Conservation (phyloP, 2,888 invertebrate species). For the Adineta ricciae region DNA sequence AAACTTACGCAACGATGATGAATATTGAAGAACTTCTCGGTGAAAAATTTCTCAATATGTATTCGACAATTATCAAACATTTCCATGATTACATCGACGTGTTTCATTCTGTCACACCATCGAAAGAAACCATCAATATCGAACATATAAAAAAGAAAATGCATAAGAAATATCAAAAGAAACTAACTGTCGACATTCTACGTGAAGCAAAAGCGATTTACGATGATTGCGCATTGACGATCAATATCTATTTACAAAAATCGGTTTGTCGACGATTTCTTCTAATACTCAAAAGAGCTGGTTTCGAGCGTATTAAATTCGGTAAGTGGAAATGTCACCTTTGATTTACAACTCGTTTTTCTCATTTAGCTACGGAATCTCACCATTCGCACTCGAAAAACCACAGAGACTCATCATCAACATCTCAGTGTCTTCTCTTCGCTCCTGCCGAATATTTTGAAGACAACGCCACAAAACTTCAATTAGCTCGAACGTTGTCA, state of each 20-base stretch:
- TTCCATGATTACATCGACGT: slow-evolving; percentile 10
- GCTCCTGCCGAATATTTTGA: slow-evolving; percentile 16
- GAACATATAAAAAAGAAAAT: slow-evolving; percentile 21
- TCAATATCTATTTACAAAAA: slow-evolving; percentile 16
- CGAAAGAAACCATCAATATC: not conserved
- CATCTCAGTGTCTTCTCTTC: slow-evolving; percentile 2
- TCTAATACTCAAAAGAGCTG: not conserved
- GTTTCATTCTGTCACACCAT: not conserved
- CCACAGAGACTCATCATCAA: not conserved
- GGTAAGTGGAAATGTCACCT: not conserved
- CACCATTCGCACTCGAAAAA: not conserved
- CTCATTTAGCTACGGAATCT: not conserved
- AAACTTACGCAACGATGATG: not conserved
- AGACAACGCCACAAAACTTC: slow-evolving; percentile 7
- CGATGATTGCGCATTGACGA: slow-evolving; percentile 4
- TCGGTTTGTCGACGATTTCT: not conserved
- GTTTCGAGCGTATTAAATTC: slow-evolving; percentile 8
- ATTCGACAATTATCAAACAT: not conserved
- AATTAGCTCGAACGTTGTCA: not conserved
- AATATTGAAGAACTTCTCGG: not conserved
- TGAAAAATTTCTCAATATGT: not conserved
- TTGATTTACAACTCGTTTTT: not conserved
- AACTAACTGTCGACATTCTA: slow-evolving; percentile 1
- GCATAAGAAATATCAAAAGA: not conserved
- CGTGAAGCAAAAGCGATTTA: slow-evolving; percentile 6